Evolutionary conservation across 2,797 vertebrate species (phyloP), one percentile per base, ranked within the genome.

Genomic region (Eptatretus atami): DNA sequence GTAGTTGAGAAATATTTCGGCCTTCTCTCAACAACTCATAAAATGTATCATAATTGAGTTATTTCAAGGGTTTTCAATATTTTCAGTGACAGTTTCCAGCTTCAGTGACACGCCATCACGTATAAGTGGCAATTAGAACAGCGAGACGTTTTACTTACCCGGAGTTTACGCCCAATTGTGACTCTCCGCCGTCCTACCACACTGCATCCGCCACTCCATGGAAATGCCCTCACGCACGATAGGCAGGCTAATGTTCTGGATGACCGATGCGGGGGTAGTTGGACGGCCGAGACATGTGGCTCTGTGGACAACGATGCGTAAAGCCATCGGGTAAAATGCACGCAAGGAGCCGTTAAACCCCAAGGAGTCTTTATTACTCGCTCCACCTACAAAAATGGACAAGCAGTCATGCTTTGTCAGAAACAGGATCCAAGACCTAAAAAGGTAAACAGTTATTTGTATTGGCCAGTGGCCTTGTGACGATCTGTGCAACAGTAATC

Each of bases 221-320:
- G 95, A 76, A 71, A 94, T 98, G 44, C 95, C 85, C 54, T 90
- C 90, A 0, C 96, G 94, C 73, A 96, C 92, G 0, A 92, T 87
- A 69, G 92, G 88, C 69, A 98, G 73, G 0, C 86, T 96, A 65
- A 98, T 84, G 1, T 98, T 98, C 71, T 90, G 81, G 73, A 81
- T 87, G 73, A 88, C 86, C 69, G 95, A 84, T 0, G 87, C 93
- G 55, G 92, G 92, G 75, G 88, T 96, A 69, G 93, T 84, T 0
- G 92, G 96, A 66, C 85, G 0, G 87, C 84, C 73, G 95, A 78
- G 61, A 94, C 80, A 73, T 98, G 92, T 0, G 90, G 92, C 71
- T 98, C 90, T 0, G 88, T 98, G 72, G 72, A 94, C 84, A 69
- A 98, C 82, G 70, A 98, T 88, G 70, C 95, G 90, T 90, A 98